These are phyloP conservation scores for Hippopotamyrus pictus DNA, from an alignment of 2,797 vertebrate species.

Conservation along the genomic window DNA sequence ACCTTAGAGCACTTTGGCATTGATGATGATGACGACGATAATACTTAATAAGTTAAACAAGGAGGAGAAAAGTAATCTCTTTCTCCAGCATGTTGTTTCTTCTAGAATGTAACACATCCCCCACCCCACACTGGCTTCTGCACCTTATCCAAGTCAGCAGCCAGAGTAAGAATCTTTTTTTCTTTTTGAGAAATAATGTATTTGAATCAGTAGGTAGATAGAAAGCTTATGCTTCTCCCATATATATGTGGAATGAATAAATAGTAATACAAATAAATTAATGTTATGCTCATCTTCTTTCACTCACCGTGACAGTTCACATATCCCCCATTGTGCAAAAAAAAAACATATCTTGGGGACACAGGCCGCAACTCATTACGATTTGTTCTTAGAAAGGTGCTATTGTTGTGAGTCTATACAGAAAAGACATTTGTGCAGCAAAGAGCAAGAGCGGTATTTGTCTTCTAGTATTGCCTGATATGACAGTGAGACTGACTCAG, in stretches of 20 bases:
- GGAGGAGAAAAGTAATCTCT: not conserved
- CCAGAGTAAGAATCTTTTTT: not conserved
- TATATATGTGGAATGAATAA: not conserved
- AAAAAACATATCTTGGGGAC: not conserved
- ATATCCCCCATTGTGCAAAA: not conserved
- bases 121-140: not conserved
- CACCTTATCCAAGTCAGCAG: not conserved
- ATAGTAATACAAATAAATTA: not conserved
- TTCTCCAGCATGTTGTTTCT: not conserved
- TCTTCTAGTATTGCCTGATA: not conserved
- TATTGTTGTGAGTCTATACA: not conserved
- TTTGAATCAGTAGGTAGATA: not conserved
- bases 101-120: not conserved
- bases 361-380: not conserved
- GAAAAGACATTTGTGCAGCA: not conserved
- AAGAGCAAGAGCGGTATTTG: not conserved
- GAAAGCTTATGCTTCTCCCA: not conserved
- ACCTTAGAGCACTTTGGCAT: not conserved
- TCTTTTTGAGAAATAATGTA: not conserved
- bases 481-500: not conserved
- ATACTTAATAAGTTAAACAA: not conserved
- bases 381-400: not conserved
- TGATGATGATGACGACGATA: not conserved
- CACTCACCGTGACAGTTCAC: not conserved
- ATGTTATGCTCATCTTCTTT: not conserved